Base-by-base conservation (phyloP, 1,140 invertebrate genomes). In the Telenomus remus region DNA sequence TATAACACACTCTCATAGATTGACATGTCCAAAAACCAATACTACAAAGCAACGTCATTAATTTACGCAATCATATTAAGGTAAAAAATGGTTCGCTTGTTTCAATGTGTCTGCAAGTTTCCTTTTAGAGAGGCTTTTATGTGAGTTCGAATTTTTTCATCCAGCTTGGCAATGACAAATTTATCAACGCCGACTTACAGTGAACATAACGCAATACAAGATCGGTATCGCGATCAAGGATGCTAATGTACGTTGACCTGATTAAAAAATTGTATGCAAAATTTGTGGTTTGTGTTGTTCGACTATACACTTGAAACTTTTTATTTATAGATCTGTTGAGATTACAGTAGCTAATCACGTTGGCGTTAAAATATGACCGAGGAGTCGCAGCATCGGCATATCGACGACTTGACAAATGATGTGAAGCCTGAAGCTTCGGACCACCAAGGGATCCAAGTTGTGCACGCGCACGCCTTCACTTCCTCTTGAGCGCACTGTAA, bases 311-410 rank as follows among this genome's bases (percentile, higher is more conserved):
- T 34, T 37, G 46, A 37, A 12, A 33, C 19, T 47, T 16, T 11
- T 39, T n/a, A 39, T 39, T 39, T 39, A 27, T 27, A 16, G 35
- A 43, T 34, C 15, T 8, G 43, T 65, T 27, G 55, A 82, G 79
- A 86, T 85, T 87, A 82, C 86, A 61, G 86, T 87, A 87, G 86
- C 85, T 84, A 85, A 86, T 84, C 84, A 84, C 78, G 82, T 54
- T 84, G 85, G 86, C 84, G 85, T 87, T 87, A 86, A 88, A 88
- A 88, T 87, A 87, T 88, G 85, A 79, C 86, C 86, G 87, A 87
- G 85, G 82, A 79, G 81, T 76, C 63, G 75, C 80, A 72, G 79
- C 82, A 87, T 86, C 84, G 82, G 84, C 85, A 81, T 85, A 87
- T 88, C 86, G 86, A 87, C 85, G 82, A 82, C 82, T 87, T 87